These are phyloP conservation scores for Hippopotamus amphibius DNA, from an alignment of 2,113 vertebrate species.

Conservation along the genomic window DNA sequence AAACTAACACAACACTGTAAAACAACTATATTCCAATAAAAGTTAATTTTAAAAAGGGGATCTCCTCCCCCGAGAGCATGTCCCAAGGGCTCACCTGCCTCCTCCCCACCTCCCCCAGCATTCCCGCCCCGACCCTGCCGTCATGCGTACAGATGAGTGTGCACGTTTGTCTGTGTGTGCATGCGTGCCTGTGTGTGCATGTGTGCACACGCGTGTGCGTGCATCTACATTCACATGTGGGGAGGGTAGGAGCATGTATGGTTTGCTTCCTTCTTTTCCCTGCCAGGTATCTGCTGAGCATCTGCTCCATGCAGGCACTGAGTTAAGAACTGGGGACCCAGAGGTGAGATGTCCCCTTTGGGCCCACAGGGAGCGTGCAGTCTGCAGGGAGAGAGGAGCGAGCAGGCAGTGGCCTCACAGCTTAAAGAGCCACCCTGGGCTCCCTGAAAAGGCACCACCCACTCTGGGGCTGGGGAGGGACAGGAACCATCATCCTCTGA, in stretches of 20 bases:
- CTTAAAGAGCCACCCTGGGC: too few relatives aligned
- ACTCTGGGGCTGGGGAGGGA: too few relatives aligned
- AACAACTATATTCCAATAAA: neutral
- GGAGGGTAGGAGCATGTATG: fast-evolving
- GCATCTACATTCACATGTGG: neutral
- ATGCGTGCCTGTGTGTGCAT: neutral
- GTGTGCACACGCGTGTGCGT: neutral
- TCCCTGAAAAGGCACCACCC: too few relatives aligned
- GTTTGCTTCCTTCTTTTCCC: neutral
- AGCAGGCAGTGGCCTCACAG: too few relatives aligned
- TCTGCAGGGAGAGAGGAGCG: too few relatives aligned
- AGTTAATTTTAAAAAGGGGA: neutral
- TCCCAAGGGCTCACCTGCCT: fast-evolving
- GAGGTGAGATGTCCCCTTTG: too few relatives aligned
- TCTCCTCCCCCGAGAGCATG: neutral
- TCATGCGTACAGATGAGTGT: fast-evolving
- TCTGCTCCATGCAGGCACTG: too few relatives aligned
- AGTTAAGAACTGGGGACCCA: too few relatives aligned
- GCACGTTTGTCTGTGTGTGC: neutral
- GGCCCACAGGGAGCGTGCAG: too few relatives aligned
- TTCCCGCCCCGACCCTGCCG: neutral
- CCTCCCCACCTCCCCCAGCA: neutral
- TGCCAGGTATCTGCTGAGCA: neutral
- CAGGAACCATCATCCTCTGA: too few relatives aligned
- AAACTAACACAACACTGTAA: neutral